A percentile compares a stretch with the other conserved stretches of the same genome.
These are phyloP conservation scores for Crotalus viridis DNA, from an alignment of 2,113 vertebrate genomes.

Conservation along the genomic window DNA sequence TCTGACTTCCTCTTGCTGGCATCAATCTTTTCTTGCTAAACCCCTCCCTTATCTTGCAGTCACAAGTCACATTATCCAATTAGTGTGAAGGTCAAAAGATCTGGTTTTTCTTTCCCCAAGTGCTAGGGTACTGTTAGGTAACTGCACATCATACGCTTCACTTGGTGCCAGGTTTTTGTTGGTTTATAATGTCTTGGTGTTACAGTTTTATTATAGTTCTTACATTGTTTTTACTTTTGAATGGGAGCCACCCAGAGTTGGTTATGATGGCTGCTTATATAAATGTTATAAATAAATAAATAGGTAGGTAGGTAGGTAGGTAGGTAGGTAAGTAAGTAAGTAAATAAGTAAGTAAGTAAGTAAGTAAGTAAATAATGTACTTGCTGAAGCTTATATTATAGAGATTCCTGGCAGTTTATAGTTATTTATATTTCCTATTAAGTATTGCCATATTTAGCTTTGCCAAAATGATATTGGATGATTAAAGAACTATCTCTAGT, in stretches of 20 bases:
- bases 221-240: neutral
- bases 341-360: too few relatives aligned
- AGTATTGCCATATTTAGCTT: neutral
- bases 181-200: neutral
- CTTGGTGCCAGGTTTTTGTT: neutral
- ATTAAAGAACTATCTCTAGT: neutral
- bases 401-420: neutral
- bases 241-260: neutral
- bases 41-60: too few relatives aligned
- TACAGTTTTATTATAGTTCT: neutral
- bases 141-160: neutral
- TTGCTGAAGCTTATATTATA: neutral
- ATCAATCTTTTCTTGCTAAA: too few relatives aligned
- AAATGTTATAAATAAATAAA: neutral
- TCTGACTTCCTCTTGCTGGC: too few relatives aligned
- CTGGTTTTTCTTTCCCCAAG: neutral
- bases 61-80: too few relatives aligned
- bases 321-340: neutral
- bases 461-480: neutral
- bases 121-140: neutral
- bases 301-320: too few relatives aligned
- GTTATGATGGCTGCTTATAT: neutral
- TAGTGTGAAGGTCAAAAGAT: neutral
- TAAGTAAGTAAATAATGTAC: neutral
- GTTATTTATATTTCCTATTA: neutral